Conservation (phyloP, 2,113 vertebrate genomes). For the Seriola dumerili region DNA sequence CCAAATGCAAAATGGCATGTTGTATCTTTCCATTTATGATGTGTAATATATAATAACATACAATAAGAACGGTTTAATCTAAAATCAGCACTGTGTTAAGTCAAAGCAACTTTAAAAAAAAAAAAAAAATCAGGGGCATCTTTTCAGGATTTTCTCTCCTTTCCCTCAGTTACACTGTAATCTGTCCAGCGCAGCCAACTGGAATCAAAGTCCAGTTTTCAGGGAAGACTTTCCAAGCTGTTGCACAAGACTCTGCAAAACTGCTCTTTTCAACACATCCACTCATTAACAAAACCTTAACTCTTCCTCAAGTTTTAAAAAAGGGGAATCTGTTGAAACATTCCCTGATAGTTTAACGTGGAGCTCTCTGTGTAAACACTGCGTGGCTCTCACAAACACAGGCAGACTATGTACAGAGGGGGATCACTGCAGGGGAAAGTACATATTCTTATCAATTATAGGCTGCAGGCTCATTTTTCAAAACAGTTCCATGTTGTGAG, state of each 20-base stretch:
- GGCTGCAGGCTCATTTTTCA: neutral
- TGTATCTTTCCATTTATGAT: neutral
- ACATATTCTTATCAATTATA: neutral
- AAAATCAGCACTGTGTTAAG: neutral
- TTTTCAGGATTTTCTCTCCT: conserved; percentile 28
- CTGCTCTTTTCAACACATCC: conserved; percentile 6
- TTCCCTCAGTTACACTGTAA: conserved; percentile 69
- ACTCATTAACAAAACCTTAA: neutral
- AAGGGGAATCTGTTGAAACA: conserved; percentile 2
- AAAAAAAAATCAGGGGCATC: neutral
- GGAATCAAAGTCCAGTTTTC: conserved; percentile 81
- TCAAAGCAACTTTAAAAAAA: neutral
- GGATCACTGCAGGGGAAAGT: neutral
- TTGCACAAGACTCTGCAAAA: conserved; percentile 70
- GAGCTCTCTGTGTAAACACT: neutral
- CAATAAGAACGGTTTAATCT: neutral
- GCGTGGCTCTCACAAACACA: too few species aligned
- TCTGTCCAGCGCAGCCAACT: conserved; percentile 70
- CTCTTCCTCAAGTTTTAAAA: neutral
- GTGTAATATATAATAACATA: neutral
- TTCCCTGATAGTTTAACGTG: neutral
- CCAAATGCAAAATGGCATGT: neutral
- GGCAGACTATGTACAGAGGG: neutral
- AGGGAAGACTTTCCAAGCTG: conserved; percentile 64
- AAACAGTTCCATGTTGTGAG: neutral